Percentiles rank a stretch among this genome's conserved stretches.
Evolutionary conservation across 2,888 invertebrate species (phyloP).

Genomic region (Lamproptera curius): DNA sequence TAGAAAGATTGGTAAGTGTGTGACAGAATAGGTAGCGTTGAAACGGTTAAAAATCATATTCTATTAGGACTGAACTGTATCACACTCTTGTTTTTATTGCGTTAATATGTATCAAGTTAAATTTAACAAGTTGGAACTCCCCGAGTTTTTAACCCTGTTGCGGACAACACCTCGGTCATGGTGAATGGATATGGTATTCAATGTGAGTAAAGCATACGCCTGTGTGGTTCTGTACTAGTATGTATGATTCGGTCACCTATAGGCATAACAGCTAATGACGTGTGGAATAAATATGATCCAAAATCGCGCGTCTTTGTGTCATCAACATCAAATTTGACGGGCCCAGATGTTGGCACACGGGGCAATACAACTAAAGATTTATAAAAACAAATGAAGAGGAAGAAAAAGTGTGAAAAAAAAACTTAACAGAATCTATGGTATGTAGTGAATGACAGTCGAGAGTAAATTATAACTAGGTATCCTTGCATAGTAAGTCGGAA

Average conservation of each 20-base stretch:
- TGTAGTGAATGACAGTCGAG: slow-evolving; percentile 74
- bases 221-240: slow-evolving; percentile 69
- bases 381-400: slow-evolving; percentile 49
- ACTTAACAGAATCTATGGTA: slow-evolving; percentile 53
- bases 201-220: slow-evolving; percentile 75
- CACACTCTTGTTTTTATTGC: slow-evolving; percentile 9
- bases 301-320: slow-evolving; percentile 27
- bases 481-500: slow-evolving; percentile 73
- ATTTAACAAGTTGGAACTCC: slow-evolving; percentile 30
- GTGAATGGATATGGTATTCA: slow-evolving; percentile 68
- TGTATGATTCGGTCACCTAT: slow-evolving; percentile 66
- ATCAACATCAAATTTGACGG: slow-evolving; percentile 31
- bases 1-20: slow-evolving; percentile 11
- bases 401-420: slow-evolving; percentile 54
- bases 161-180: slow-evolving; percentile 63
- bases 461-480: slow-evolving; percentile 66
- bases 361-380: slow-evolving; percentile 43
- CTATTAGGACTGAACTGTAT: slow-evolving; percentile 1
- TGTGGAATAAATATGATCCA: slow-evolving; percentile 47
- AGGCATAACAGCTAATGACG: slow-evolving; percentile 67
- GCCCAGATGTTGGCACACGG: slow-evolving; percentile 41
- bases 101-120: not conserved
- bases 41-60: not conserved
- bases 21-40: slow-evolving; percentile 8
- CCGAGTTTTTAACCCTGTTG: slow-evolving; percentile 66